Evolutionary conservation across 2,888 invertebrate genomes (phyloP).

Genomic region (Dilophus febrilis): DNA sequence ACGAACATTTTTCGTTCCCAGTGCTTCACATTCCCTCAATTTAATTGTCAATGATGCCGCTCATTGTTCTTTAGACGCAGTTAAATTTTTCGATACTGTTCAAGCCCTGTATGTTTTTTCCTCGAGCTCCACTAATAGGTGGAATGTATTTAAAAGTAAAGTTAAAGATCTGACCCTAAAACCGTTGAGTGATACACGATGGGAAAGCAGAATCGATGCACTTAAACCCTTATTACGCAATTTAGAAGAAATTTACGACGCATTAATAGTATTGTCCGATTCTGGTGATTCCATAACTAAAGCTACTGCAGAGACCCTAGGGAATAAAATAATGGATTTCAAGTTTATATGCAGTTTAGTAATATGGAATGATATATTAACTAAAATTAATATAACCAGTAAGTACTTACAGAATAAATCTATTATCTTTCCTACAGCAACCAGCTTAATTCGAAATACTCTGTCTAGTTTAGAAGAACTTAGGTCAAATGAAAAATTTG

Average conservation of each 20-base stretch:
- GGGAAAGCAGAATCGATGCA: conserved; percentile 6
- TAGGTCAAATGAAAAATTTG: too few species aligned
- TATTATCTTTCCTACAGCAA: too few species aligned
- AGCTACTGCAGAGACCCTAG: conserved; percentile 3
- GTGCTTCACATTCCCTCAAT: conserved; percentile 15
- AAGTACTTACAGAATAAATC: conserved; percentile 1
- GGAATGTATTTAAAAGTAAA: conserved; percentile 7
- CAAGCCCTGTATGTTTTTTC: conserved; percentile 16
- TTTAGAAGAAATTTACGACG: conserved; percentile 3
- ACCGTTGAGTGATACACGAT: conserved; percentile 5
- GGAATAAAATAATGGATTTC: conserved; percentile 4
- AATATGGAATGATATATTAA: too few species aligned
- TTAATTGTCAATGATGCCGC: conserved; percentile 17
- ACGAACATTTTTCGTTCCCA: conserved; percentile 16
- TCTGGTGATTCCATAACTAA: not conserved
- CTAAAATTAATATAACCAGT: conserved; percentile 3
- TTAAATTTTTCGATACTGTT: conserved; percentile 13
- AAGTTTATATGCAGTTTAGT: conserved; percentile 3
- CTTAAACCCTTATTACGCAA: conserved; percentile 3
- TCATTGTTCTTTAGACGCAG: conserved; percentile 10
- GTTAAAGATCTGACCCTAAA: conserved; percentile 5
- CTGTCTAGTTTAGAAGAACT: too few species aligned
- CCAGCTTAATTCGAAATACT: too few species aligned
- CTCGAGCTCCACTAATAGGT: conserved; percentile 13
- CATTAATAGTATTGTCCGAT: not conserved